phyloP scores from a whole-genome alignment of 2,888 invertebrate species.

The Athalia circularis region DNA sequence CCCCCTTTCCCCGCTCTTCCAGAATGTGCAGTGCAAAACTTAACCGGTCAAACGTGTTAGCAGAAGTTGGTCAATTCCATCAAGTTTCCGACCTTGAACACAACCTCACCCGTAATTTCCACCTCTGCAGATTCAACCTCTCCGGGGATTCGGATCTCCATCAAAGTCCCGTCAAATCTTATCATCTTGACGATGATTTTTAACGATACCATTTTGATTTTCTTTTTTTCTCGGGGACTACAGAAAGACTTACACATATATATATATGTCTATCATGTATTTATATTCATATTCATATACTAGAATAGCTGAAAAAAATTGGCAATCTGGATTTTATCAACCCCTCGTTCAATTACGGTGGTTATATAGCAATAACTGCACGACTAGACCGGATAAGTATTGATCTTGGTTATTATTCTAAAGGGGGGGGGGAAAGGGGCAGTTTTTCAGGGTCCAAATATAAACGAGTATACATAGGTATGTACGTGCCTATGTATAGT shows the following conservation, averaged over 20 bases:
- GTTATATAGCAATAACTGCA: too few species aligned
- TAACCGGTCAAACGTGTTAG: conserved; percentile 33
- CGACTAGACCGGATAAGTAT: conserved; percentile 54
- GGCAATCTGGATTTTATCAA: too few species aligned
- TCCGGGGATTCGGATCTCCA: not conserved
- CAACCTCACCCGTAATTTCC: conserved; percentile 4
- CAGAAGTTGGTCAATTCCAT: not conserved
- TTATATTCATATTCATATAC: too few species aligned
- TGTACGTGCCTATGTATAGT: conserved; percentile 7
- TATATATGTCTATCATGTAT: too few species aligned
- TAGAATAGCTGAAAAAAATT: too few species aligned
- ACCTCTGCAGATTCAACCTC: not conserved
- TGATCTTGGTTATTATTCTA: conserved; percentile 46
- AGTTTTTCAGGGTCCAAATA: conserved; percentile 48
- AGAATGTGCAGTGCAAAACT: not conserved
- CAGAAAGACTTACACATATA: too few species aligned
- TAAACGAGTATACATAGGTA: conserved; percentile 46
- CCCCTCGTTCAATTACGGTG: too few species aligned
- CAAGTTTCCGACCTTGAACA: not conserved
- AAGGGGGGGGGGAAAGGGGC: conserved; percentile 29
- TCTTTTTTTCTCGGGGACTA: too few species aligned
- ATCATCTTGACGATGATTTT: too few species aligned
- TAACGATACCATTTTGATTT: too few species aligned
- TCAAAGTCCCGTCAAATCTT: conserved; percentile 7
- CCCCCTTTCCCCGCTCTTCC: not conserved